Percentiles rank a stretch among this genome's conserved stretches.
Evolutionary conservation across 2,888 invertebrate species (phyloP).

Genomic region (Aphodius granarius): DNA sequence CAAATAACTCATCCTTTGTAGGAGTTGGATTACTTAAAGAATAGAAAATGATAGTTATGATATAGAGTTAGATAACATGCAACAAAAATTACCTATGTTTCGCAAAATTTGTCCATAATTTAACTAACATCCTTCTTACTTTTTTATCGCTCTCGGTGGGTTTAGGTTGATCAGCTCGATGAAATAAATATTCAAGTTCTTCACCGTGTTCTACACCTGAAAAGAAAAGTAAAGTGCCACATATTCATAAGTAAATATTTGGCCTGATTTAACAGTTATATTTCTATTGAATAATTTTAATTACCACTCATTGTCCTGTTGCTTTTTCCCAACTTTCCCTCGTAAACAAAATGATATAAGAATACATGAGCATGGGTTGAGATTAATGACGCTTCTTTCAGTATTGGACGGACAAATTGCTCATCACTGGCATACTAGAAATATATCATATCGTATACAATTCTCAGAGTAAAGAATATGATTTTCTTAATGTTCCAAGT

Average conservation of each 20-base stretch:
- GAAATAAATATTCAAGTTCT: conserved; percentile 17
- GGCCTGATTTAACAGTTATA: no score
- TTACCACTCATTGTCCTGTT: conserved; percentile 1
- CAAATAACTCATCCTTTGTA: conserved; percentile 18
- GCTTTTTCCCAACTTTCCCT: conserved; percentile 24
- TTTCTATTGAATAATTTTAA: not conserved
- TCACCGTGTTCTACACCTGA: conserved; percentile 16
- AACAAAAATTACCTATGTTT: conserved; percentile 7
- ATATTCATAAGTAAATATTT: no score
- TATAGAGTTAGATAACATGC: not conserved
- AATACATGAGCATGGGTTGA: conserved; percentile 22
- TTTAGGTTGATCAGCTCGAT: not conserved
- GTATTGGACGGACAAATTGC: conserved; percentile 26
- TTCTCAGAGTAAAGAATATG: no score
- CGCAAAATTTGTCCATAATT: conserved; percentile 19
- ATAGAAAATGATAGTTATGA: not conserved
- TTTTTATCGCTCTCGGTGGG: not conserved
- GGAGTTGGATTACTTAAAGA: conserved; percentile 31
- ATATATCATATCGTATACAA: not conserved
- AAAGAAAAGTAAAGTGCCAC: no score
- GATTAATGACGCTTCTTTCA: conserved; percentile 21
- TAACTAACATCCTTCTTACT: conserved; percentile 8
- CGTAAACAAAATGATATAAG: conserved; percentile 29
- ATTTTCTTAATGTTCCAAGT: no score
- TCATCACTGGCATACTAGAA: conserved; percentile 26